Base-by-base conservation (phyloP, 2,888 invertebrate genomes). In the Gastracanthus pulcherrimus region DNA sequence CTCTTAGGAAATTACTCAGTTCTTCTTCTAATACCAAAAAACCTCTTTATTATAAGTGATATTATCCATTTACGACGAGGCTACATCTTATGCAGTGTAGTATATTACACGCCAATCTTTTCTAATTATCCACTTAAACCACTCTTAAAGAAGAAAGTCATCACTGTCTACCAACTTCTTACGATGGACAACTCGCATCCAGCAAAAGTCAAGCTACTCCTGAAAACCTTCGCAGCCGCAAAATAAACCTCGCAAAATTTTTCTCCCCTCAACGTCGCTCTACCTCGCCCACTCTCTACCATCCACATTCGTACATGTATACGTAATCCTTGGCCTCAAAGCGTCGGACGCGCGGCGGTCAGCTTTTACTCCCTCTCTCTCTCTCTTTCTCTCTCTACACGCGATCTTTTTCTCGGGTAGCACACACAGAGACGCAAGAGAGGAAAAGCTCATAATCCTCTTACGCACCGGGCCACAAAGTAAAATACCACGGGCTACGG, bases 381-480 rank as follows among this genome's bases (percentile, higher is more conserved):
- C 62, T 81, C 83, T 84, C 84, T 83, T 83, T 75, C 34, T 66
- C 34, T 41, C 70, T 38, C 58, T 71, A 60, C 41, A 26, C 58
- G 19, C 45, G 72, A 51, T 67, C 69, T 84, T 41, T 67, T 45
- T 67, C 51, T 70, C 71, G 6, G 31, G 6, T 11, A 11, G 11
- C 6, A 34, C 16, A 19, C 19, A 31, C 34, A 31, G 19, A 19
- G 23, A 19, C 55, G 70, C 41, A 64, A 60, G 66, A 38, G 76
- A 67, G 41, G 64, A 81, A 84, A 82, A 82, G 80, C 84, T 83
- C 85, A 87, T 91, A 91, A 91, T 91, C 91, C 90, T 90, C 91
- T 91, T 91, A 91, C 88, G 89, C 88, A 87, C 88, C 87, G 87
- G 85, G 89, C n/a, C 88, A 90, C 89, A 90, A 91, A 89, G 90